Evolutionary conservation across 2,113 vertebrate genomes (phyloP).

Genomic region (Passer domesticus): DNA sequence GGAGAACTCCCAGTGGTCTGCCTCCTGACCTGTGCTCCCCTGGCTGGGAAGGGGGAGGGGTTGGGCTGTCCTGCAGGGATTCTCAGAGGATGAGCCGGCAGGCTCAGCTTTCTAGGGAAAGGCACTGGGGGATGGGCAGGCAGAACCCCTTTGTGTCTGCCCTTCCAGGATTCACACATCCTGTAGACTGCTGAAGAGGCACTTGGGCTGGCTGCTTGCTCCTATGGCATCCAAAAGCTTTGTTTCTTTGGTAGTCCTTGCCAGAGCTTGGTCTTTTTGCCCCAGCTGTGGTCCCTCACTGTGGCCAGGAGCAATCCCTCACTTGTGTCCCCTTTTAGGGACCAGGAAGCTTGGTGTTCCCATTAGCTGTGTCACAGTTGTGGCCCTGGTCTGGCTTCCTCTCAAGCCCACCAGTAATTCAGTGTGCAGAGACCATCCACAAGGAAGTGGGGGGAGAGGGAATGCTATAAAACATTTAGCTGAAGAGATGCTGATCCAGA

Average conservation of each 20-base stretch:
- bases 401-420: not conserved
- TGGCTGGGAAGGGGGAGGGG: conserved; percentile 52
- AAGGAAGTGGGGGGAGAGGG: not conserved
- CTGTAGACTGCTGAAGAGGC: not conserved
- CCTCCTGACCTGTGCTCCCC: conserved; percentile 33
- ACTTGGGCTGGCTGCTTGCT: not conserved
- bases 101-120: conserved; percentile 24
- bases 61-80: not conserved
- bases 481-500: not conserved
- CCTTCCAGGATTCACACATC: not conserved
- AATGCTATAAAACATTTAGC: not conserved
- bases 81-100: not conserved
- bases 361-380: not conserved
- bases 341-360: not conserved
- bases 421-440: not conserved
- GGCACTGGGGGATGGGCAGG: not conserved
- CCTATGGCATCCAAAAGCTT: not conserved
- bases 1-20: conserved; percentile 80
- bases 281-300: not conserved
- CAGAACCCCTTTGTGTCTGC: not conserved
- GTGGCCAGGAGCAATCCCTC: not conserved
- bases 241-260: not conserved
- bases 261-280: not conserved
- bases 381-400: not conserved
- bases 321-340: not conserved